Evolutionary conservation across 1,140 invertebrate genomes (phyloP).

Genomic region (Belonocnema kinseyi): DNA sequence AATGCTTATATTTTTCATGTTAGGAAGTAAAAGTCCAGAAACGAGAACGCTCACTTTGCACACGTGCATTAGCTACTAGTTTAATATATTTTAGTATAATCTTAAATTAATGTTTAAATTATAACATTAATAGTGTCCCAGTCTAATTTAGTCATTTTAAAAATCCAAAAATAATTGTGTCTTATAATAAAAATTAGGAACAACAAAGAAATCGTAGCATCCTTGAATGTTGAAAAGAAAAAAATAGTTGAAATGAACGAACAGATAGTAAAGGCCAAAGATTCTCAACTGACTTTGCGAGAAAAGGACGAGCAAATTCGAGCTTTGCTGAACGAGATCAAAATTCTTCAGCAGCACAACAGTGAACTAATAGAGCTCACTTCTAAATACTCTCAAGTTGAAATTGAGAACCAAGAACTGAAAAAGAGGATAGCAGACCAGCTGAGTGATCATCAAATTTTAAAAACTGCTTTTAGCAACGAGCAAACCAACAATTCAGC

Average conservation of each 20-base stretch:
- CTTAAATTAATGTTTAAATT: neutral
- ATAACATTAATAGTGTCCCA: neutral
- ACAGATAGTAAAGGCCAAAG: constrained; percentile 51
- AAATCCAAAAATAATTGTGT: constrained; percentile 5
- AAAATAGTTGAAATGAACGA: constrained; percentile 60
- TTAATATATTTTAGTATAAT: no score
- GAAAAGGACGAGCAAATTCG: constrained; percentile 67
- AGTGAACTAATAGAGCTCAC: constrained; percentile 62
- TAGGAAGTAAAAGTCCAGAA: no score
- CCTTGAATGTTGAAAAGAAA: constrained; percentile 58
- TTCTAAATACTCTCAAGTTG: constrained; percentile 60
- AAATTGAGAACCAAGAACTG: constrained; percentile 66
- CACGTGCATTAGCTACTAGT: no score
- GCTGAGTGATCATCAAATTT: constrained; percentile 52
- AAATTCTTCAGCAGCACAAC: constrained; percentile 70
- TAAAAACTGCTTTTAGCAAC: constrained; percentile 58
- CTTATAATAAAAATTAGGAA: constrained; percentile 51
- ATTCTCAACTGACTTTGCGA: constrained; percentile 52
- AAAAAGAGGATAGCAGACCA: constrained; percentile 64
- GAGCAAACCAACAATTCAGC: constrained; percentile 63
- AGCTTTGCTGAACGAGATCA: constrained; percentile 63
- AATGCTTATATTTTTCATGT: no score
- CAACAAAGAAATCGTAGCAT: constrained; percentile 53
- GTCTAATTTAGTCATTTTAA: neutral
- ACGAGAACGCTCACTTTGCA: no score